A percentile compares a stretch with the other conserved stretches of the same genome.
phyloP scores from a whole-genome alignment of 2,888 invertebrate genomes.

The Cepaea hortensis region DNA sequence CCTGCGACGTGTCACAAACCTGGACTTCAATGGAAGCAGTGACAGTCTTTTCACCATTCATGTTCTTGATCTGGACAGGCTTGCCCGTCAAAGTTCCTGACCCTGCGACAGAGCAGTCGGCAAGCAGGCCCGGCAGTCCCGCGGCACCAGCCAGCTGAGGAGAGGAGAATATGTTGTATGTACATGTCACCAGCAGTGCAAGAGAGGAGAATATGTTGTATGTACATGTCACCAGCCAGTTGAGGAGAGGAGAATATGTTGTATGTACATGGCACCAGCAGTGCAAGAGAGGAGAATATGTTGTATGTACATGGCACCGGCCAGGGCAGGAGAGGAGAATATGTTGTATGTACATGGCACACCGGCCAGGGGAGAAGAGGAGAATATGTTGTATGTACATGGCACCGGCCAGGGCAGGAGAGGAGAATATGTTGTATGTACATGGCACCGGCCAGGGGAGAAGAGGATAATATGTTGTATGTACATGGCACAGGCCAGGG shows the following conservation, averaged over 20 bases:
- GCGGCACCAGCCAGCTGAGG: constrained; percentile 67
- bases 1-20: constrained; percentile 53
- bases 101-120: constrained; percentile 68
- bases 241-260: no score
- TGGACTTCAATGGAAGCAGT: constrained; percentile 71
- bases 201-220: neutral
- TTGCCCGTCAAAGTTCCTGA: constrained; percentile 67
- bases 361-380: no score
- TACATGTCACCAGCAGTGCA: neutral
- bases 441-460: no score
- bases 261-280: neutral
- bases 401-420: no score
- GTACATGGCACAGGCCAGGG: constrained; percentile 70
- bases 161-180: constrained; percentile 15
- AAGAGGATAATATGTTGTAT: no score
- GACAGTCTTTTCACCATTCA: constrained; percentile 61
- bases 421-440: no score
- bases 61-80: constrained; percentile 68
- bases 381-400: no score
- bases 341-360: no score
- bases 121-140: constrained; percentile 65
- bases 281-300: neutral
- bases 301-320: no score
- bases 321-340: no score
- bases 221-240: neutral